Base-by-base conservation (phyloP, 2,113 vertebrate genomes). In the Odontesthes bonariensis region DNA sequence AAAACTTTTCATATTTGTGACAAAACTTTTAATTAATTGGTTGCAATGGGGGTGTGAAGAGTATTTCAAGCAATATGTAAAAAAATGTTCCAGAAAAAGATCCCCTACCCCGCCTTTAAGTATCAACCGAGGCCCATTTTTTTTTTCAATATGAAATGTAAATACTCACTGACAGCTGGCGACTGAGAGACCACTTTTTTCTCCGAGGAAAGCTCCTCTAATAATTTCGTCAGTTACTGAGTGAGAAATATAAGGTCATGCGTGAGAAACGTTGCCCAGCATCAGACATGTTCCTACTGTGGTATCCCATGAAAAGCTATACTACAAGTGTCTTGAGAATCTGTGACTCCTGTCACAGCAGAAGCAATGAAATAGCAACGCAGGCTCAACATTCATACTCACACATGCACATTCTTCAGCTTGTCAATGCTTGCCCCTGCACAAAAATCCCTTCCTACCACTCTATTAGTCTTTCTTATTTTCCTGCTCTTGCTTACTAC, bases 341-440 rank as follows among this genome's bases (percentile, higher is more conserved):
- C 66, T 67, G 62, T 40, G 53, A 74, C 69, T 79, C 33, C 51
- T 16, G n/a, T 67, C 53, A 53, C 75, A 38, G 66, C 61, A 2
- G 55, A 33, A n/a, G 42, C 19, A 49, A 42, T 11, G 35, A 67
- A 56, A 33, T 11, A 11, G 49, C 33, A 40, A 54, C 17, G 35
- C 57, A 54, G 47, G 1, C 57, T 58, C 31, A 61, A 73, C 33
- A 32, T 59, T 75, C 44, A 62, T 52, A 53, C 81, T 58, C 75
- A 54, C 86, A 78, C 32, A 35, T 31, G 38, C 54, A 82, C 92
- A 93, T 93, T 92, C 90, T 87, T 86, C 67, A 74, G 79, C 92
- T 59, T 91, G 93, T 88, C 85, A 81, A 66, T 82, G 86, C 93
- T 72, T 83, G 92, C 61, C 75, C 65, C 16, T 17, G 62, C 77